A percentile compares a stretch with the other conserved stretches of the same genome.
Evolutionary conservation across 2,888 invertebrate genomes (phyloP).

Genomic region (Bedellia somnulentella): DNA sequence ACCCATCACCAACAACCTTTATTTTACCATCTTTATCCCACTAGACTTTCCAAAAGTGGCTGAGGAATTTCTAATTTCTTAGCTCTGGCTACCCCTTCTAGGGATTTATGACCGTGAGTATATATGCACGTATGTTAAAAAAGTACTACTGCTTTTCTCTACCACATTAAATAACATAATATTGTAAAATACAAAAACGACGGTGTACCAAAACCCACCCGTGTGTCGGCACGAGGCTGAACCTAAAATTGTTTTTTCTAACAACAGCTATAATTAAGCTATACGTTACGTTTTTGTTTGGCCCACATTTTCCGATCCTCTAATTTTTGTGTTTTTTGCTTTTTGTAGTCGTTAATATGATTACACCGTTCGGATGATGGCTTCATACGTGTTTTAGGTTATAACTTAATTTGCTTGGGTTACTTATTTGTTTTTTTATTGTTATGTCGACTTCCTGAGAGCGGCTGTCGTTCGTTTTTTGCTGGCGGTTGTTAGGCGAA

Average conservation of each 20-base stretch:
- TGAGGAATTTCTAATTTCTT: too few relatives aligned
- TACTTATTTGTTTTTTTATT: conserved; percentile 58
- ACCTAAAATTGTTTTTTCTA: conserved; percentile 58
- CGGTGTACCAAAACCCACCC: too few relatives aligned
- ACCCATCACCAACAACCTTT: too few relatives aligned
- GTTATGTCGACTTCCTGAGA: conserved; percentile 51
- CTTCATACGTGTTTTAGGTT: conserved; percentile 62
- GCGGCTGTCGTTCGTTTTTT: conserved; percentile 50
- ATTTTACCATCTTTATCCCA: too few relatives aligned
- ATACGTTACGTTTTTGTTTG: conserved; percentile 61
- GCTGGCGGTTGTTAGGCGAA: conserved; percentile 43
- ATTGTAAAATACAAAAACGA: too few relatives aligned
- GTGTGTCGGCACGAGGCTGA: conserved; percentile 29
- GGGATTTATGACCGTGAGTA: too few relatives aligned
- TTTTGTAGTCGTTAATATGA: conserved; percentile 63
- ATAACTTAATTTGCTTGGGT: conserved; percentile 59
- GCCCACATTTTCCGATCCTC: conserved; percentile 61
- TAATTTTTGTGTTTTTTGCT: conserved; percentile 59
- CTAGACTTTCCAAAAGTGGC: too few relatives aligned
- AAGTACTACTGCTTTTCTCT: too few relatives aligned
- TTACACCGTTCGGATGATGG: conserved; percentile 60
- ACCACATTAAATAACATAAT: too few relatives aligned
- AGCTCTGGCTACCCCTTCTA: too few relatives aligned
- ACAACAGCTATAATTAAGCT: conserved; percentile 58
- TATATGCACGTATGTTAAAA: too few relatives aligned